Evolutionary conservation across 1,140 invertebrate species (phyloP).

Genomic region (Lineus longissimus): DNA sequence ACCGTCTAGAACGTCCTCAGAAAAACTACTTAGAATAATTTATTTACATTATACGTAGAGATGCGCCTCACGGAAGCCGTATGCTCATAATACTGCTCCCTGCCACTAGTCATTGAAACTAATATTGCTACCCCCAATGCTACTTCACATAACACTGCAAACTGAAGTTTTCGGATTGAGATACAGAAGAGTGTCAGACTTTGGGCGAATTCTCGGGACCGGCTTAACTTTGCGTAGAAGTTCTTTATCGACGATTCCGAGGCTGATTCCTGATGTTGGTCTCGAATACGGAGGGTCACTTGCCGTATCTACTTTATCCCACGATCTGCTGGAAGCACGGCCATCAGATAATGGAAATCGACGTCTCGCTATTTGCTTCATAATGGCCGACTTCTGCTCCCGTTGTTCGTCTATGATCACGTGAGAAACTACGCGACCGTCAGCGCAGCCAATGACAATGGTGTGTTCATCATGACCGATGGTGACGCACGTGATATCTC

Average conservation of each 20-base stretch:
- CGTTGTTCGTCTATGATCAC: slow-evolving; percentile 35
- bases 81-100: too few relatives aligned
- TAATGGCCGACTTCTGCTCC: slow-evolving; percentile 18
- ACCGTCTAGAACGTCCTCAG: too few relatives aligned
- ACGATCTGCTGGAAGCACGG: slow-evolving; percentile 23
- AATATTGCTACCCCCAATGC: too few relatives aligned
- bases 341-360: neutral
- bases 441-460: slow-evolving; percentile 42
- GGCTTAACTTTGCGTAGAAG: slow-evolving; percentile 35
- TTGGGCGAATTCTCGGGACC: slow-evolving; percentile 27
- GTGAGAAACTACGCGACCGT: slow-evolving; percentile 44
- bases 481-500: slow-evolving; percentile 27
- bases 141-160: slow-evolving; percentile 35
- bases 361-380: too few relatives aligned
- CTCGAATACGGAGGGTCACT: slow-evolving; percentile 26
- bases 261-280: slow-evolving; percentile 34
- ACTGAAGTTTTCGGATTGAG: slow-evolving; percentile 30
- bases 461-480: slow-evolving; percentile 41
- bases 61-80: too few relatives aligned
- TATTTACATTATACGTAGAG: too few relatives aligned
- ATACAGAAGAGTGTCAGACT: slow-evolving; percentile 35
- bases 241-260: slow-evolving; percentile 28
- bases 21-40: too few relatives aligned
- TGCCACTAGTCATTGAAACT: too few relatives aligned
- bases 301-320: slow-evolving; percentile 39